A percentile compares a stretch with the other conserved stretches of the same genome.
Conservation (phyloP, 2,888 invertebrate genomes). For the Microctonus aethiopoides region DNA sequence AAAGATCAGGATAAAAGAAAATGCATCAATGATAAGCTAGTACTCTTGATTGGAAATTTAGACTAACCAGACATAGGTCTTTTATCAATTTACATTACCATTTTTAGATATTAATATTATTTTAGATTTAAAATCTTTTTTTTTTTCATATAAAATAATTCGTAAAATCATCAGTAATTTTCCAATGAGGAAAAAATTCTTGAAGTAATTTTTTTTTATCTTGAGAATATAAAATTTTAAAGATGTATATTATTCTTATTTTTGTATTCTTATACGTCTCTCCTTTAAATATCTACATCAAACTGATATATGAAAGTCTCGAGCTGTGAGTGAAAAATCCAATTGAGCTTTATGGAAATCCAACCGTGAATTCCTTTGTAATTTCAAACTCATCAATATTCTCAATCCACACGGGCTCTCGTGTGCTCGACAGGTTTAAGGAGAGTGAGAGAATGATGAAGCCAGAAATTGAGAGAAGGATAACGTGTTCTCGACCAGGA, state of each 20-base stretch:
- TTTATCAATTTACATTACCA: too few relatives aligned
- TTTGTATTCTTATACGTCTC: too few relatives aligned
- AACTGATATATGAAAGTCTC: background rate
- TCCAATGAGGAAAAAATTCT: too few relatives aligned
- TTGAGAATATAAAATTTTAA: too few relatives aligned
- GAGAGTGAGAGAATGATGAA: background rate
- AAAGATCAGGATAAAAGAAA: background rate
- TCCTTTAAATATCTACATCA: background rate
- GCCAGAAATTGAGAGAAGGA: background rate
- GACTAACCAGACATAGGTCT: too few relatives aligned
- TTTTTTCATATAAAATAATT: too few relatives aligned
- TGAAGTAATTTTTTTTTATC: too few relatives aligned
- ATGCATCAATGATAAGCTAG: background rate
- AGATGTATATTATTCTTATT: too few relatives aligned
- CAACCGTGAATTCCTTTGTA: slow-evolving; percentile 36
- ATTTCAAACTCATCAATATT: slow-evolving; percentile 39
- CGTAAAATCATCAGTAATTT: too few relatives aligned
- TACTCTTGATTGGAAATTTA: too few relatives aligned
- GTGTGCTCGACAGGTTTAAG: slow-evolving; percentile 15
- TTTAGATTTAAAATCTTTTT: too few relatives aligned
- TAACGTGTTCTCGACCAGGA: slow-evolving; percentile 8
- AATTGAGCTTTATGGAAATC: slow-evolving; percentile 34
- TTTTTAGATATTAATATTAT: too few relatives aligned
- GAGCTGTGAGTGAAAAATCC: slow-evolving; percentile 32
- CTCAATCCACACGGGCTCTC: slow-evolving; percentile 26